Conservation (phyloP, 1,140 invertebrate species). For the Chelonus insularis region DNA sequence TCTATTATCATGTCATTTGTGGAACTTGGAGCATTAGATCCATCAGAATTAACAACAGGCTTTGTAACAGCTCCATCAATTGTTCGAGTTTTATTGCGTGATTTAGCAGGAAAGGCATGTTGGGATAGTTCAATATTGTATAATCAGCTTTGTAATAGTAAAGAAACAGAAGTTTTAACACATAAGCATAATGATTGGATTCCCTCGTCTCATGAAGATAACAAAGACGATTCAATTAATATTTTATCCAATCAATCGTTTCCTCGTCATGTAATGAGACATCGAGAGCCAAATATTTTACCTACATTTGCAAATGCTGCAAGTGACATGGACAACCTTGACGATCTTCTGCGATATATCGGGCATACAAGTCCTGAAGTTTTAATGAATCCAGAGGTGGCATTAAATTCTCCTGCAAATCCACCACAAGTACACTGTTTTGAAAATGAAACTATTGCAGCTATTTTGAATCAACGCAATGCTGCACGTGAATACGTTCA, state of each 20-base stretch:
- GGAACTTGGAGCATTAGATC: constrained; percentile 85
- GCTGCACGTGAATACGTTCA: constrained; percentile 73
- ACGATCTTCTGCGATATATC: constrained; percentile 89
- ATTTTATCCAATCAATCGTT: constrained; percentile 35
- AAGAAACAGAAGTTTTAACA: constrained; percentile 38
- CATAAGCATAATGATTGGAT: constrained; percentile 27
- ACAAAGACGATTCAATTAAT: neutral
- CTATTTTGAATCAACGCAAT: constrained; percentile 79
- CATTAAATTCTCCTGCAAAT: constrained; percentile 72
- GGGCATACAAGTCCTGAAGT: constrained; percentile 92
- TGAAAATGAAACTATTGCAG: constrained; percentile 83
- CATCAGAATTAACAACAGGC: constrained; percentile 79
- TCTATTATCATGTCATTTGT: constrained; percentile 86
- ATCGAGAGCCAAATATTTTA: constrained; percentile 71
- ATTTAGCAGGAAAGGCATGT: constrained; percentile 94
- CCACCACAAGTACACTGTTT: constrained; percentile 69
- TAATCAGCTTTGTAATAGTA: constrained; percentile 62
- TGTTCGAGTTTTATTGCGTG: constrained; percentile 85
- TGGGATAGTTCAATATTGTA: constrained; percentile 94
- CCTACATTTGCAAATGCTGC: constrained; percentile 82
- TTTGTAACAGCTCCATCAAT: constrained; percentile 66
- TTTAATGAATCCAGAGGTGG: constrained; percentile 69
- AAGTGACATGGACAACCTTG: constrained; percentile 88
- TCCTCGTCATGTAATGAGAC: constrained; percentile 70
- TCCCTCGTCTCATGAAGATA: constrained; percentile 38